Evolutionary conservation across 37 sponge, comb jelly and placozoan species (phyloP), one percentile per base, ranked within the genome.

Genomic region (Eunapius fragilis): DNA sequence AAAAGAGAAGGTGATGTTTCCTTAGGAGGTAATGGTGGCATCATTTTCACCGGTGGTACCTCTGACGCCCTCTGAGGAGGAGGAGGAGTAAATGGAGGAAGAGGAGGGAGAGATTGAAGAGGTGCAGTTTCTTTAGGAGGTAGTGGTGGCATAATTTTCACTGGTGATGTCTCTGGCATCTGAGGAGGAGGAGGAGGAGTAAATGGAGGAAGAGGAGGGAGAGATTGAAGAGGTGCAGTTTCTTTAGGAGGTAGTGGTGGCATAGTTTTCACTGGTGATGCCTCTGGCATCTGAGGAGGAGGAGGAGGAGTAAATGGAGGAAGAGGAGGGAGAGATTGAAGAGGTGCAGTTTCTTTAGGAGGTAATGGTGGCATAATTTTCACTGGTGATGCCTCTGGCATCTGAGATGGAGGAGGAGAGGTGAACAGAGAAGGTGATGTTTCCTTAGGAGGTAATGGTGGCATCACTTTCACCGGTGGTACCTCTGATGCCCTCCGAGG

Each of bases 151-250:
- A 41, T 41, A 3, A 6, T 41, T 6, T 41, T 41, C 3, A 41
- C 41, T 41, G 41, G 41, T 41, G 41, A 6, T 41, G 41, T 6
- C 41, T 41, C 41, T 41, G 41, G 3, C 37, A 70, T 28, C 49
- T 49, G 30, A 31, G 70, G 69, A 24, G 67, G 71, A 25, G 79
- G 80, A 11, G 87, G 87, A 3, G 87, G 87, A 19, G 81, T 24
- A 12, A 74, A 74, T 26, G 74, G 14, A 28, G 87, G 80, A 10
- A 71, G 28, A 71, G 72, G 72, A 71, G 72, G 72, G 7, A 7
- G 3, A 7, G 7, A 71, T 5, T 10, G 72, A 30, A 9, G 6
- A 31, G 87, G 87, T 27, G 74, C 80, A 47, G 36, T 37, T 26
- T 80, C 78, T 73, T 27, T 32, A 4, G 68, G 37, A 25, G 82